Base-by-base conservation (phyloP, 1,140 invertebrate species). In the Drosophila nikananu region DNA sequence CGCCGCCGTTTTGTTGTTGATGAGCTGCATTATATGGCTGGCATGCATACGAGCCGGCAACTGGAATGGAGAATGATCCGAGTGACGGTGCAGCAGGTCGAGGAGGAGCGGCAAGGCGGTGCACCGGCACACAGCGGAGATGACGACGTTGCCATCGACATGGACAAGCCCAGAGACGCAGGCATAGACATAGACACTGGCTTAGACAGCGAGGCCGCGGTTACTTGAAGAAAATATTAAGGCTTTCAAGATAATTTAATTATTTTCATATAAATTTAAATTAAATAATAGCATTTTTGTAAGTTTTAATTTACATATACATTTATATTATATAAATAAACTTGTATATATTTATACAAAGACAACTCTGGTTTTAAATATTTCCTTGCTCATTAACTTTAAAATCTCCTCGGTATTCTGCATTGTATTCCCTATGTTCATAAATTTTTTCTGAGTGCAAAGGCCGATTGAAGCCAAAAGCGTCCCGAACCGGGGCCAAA, bases 11-110 rank as follows among this genome's bases (percentile, higher is more conserved):
- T 70, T 59, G 81, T 81, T 74, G 70, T 83, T 89, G 84, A 89
- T 87, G 84, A 87, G 81, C 84, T 80, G 84, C 84, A 87, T 87
- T 87, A 87, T 87, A 84, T 84, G 84, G 84, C 84, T 87, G 77
- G 65, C 81, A 67, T 71, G 75, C 81, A 89, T 87, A 79, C 76
- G 52, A 70, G 74, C 70, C 70, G 70, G 70, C 70, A 60, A 73
- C 54, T 51, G 44, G 54, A 60, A 57, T 64, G 63, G 71, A 30
- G 57, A 37, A 55, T 39, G 73, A 15, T 41, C 21, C 32, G 9
- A 21, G 25, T 55, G 27, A 17, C 7, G 66, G 58, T 27, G 25
- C 27, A 21, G 30, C 21, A 30, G 39, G 49, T 15, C 30, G 21
- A 27, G 42, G 19, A 30, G 54, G 27, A 27, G 70, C 35, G 51